Evolutionary conservation across 2,888 invertebrate species (phyloP).

Genomic region (Thyatira batis): DNA sequence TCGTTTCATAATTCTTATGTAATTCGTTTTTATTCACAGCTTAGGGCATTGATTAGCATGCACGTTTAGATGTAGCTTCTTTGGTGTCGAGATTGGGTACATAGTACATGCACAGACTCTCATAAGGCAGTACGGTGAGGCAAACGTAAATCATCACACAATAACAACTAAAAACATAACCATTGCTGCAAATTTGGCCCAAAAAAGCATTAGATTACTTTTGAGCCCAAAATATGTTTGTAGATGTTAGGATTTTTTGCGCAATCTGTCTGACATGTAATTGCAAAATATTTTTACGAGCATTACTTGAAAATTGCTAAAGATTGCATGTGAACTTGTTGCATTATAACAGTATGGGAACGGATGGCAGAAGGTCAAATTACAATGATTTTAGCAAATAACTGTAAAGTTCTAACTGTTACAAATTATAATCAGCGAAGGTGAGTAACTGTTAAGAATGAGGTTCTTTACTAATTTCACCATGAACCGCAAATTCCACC

Average conservation of each 20-base stretch:
- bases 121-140: too few relatives aligned
- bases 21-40: constrained; percentile 8
- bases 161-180: too few relatives aligned
- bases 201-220: background rate
- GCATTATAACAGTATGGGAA: constrained; percentile 1
- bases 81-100: too few relatives aligned
- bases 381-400: background rate
- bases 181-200: background rate
- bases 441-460: background rate
- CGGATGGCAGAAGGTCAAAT: constrained; percentile 1
- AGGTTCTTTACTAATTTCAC: background rate
- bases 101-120: too few relatives aligned
- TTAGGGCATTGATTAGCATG: background rate
- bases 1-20: constrained; percentile 29
- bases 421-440: background rate
- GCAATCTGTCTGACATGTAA: background rate
- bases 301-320: background rate
- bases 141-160: too few relatives aligned
- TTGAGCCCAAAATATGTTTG: background rate
- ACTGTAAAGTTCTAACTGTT: background rate
- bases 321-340: background rate
- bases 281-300: background rate
- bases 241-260: background rate
- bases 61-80: background rate
- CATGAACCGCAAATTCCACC: background rate